These are phyloP conservation scores for Poecilia latipinna DNA, from an alignment of 2,113 vertebrate species.

Conservation along the genomic window DNA sequence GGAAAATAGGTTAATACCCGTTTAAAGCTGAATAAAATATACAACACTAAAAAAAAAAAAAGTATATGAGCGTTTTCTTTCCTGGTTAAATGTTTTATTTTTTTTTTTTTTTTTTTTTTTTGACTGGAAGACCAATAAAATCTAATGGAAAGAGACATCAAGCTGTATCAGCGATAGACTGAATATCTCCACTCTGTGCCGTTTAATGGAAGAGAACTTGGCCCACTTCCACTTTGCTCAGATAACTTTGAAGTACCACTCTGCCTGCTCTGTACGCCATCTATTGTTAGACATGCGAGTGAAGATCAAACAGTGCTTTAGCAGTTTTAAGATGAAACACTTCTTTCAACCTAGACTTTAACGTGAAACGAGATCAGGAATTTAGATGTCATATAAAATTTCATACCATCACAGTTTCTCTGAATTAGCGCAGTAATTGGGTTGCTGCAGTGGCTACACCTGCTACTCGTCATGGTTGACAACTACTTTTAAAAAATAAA, in stretches of 20 bases:
- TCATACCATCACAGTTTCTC: neutral
- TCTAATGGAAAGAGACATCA: slow-evolving; percentile 59
- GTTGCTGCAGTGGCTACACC: no score
- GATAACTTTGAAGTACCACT: slow-evolving; percentile 47
- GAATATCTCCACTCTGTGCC: slow-evolving; percentile 36
- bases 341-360: slow-evolving; percentile 5
- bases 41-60: slow-evolving; percentile 41
- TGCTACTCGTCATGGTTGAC: no score
- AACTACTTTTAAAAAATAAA: no score
- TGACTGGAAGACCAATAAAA: slow-evolving; percentile 57
- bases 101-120: neutral
- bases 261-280: slow-evolving; percentile 42
- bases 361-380: slow-evolving; percentile 1
- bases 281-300: slow-evolving; percentile 12
- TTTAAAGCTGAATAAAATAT: slow-evolving; percentile 51
- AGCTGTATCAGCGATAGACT: slow-evolving; percentile 29
- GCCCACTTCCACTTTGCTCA: slow-evolving; percentile 52
- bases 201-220: slow-evolving; percentile 56
- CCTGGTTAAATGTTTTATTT: slow-evolving; percentile 37
- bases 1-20: slow-evolving; percentile 63
- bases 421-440: neutral
- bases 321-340: slow-evolving; percentile 24
- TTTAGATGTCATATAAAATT: neutral
- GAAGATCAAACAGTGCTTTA: slow-evolving; percentile 30
- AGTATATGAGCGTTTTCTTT: slow-evolving; percentile 40